Base-by-base conservation (phyloP, 2,888 invertebrate species). In the Nycteola revayana region DNA sequence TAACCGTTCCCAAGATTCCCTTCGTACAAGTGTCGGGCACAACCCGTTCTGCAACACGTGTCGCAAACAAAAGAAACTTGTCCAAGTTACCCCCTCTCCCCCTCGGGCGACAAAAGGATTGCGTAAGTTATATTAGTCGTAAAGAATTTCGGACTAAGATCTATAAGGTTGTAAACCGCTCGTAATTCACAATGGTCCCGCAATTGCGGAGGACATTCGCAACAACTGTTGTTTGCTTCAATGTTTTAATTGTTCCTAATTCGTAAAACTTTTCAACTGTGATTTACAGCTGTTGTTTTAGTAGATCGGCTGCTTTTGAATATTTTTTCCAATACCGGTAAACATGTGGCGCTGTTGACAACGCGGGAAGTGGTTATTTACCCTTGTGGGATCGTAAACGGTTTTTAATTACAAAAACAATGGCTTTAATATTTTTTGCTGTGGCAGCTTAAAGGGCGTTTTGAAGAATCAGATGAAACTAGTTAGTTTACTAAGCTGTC, bases 221-320 rank as follows among this genome's bases (percentile, higher is more conserved):
- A 80, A 78, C 88, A 88, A 87, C 86, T 87, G 87, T 80, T 88
- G 86, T 87, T 87, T 81, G 78, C 77, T 77, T 74, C 76, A 70
- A 81, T 77, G 83, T 82, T 87, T 83, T 87, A 88, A 87, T 87
- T 85, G 87, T 86, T 81, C 74, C 77, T 84, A 86, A 87, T 85
- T 84, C 77, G 80, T 80, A 74, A 85, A 87, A 85, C 76, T 87
- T 86, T 82, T 72, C 61, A 66, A 55, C 56, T 21, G 64, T 81
- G 79, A 85, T 87, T 87, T 86, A 85, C 75, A 66, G 64, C 67
- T 78, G 76, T 81, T 83, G 76, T 78, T 80, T 66, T 63, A 75
- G 63, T 57, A 61, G 64, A 75, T 78, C 67, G 68, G 64, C 56
- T 51, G 62, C 58, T 66, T 57, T 70, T 64, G 51, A 62, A 62